Percentiles rank a stretch among this genome's conserved stretches.
phyloP scores from a whole-genome alignment of 2,888 invertebrate species.

The Sarcophaga caerulescens region DNA sequence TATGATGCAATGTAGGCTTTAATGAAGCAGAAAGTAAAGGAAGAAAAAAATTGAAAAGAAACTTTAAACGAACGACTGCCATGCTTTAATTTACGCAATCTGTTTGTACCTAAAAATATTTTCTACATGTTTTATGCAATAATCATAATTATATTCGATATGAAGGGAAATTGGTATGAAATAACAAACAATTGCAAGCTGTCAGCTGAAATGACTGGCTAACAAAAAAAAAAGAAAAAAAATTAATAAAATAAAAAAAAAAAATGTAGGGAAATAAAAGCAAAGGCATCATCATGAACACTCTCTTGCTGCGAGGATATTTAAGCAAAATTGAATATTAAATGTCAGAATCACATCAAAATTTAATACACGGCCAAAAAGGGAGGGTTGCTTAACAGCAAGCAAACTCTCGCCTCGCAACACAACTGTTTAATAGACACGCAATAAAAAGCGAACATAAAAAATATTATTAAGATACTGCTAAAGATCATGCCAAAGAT shows the following conservation, averaged over 20 bases:
- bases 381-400: slow-evolving; percentile 38
- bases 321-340: slow-evolving; percentile 58
- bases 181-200: slow-evolving; percentile 42
- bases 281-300: slow-evolving; percentile 38
- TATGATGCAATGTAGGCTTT: slow-evolving; percentile 28
- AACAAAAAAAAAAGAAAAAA: background rate
- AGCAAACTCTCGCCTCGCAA: background rate
- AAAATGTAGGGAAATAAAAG: no score
- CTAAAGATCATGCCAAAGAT: background rate
- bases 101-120: background rate
- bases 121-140: background rate
- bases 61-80: slow-evolving; percentile 13
- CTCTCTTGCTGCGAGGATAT: slow-evolving; percentile 31
- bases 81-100: slow-evolving; percentile 1
- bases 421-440: slow-evolving; percentile 3
- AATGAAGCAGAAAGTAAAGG: slow-evolving; percentile 40
- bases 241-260: slow-evolving; percentile 9
- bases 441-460: slow-evolving; percentile 32
- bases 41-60: background rate
- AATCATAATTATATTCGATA: slow-evolving; percentile 39
- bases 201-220: slow-evolving; percentile 28
- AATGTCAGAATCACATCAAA: slow-evolving; percentile 56
- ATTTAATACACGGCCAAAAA: slow-evolving; percentile 16
- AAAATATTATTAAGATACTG: slow-evolving; percentile 38
- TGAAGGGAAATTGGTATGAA: slow-evolving; percentile 32